Evolutionary conservation across 2,113 vertebrate species (phyloP), one percentile per base, ranked within the genome.

Genomic region (Paracanthobrama guichenoti): DNA sequence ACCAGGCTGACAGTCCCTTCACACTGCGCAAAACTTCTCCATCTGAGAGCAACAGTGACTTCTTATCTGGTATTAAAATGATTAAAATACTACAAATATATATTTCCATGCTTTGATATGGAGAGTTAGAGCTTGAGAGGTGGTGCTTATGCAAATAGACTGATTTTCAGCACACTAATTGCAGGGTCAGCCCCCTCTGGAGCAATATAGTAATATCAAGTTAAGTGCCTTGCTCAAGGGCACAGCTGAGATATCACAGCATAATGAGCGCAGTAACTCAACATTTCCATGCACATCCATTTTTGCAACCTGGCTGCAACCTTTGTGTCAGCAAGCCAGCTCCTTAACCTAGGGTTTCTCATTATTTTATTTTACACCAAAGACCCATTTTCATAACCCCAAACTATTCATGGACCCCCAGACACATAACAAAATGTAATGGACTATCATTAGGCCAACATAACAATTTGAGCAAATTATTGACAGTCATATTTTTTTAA

Each of bases 1-100:
- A 95, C 75, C 90, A 91, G 0, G 50, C 87, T 0, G 92, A 94
- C 3, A 95, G 93, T 84, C 95, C 95, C 48, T 96, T 96, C 91
- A 91, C 93, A 35, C 90, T 95, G 1, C 92, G 88, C 64, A 96
- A 94, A 91, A 92, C 88, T 73, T 88, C 91, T 53, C 82, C 91
- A 0, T 91, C 93, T 2, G 93, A 92, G 0, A 86, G 88, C 72
- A 91, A 88, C 79, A 89, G 46, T 84, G 93, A 93, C 86, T 97
- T 97, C 79, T 92, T 95, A 44, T 95, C 93, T 6, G 95, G 96
- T 96, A 90, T 74, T 83, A 73, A 80, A 20, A 69, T 42, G 3
- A 64, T 6, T n/a, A 2, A 31, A 76, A 26, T 22, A 28, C 18
- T 9, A 53, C 26, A 50, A 57, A 55, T 42, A 44, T 42, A 44